Percentiles rank a stretch among this genome's conserved stretches.
Evolutionary conservation across 2,797 vertebrate genomes (phyloP).

Genomic region (Leptatherina wallacei): DNA sequence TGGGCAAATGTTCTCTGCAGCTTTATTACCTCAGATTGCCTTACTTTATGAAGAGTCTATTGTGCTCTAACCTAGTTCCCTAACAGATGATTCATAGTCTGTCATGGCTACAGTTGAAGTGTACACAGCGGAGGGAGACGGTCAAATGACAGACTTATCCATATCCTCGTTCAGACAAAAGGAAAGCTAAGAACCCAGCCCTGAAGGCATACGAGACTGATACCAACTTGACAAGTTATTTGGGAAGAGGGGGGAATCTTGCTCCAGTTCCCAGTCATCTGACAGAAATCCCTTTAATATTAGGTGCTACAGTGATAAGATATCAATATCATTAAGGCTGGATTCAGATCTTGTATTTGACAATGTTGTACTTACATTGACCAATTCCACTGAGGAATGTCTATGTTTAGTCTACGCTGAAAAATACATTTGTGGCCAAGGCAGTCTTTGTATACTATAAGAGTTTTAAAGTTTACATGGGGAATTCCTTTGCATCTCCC

Average conservation of each 20-base stretch:
- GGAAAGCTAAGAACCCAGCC: constrained; percentile 72
- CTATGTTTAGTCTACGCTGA: constrained; percentile 49
- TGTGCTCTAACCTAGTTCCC: constrained; percentile 78
- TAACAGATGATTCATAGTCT: constrained; percentile 75
- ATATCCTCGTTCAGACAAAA: constrained; percentile 71
- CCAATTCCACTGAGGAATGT: constrained; percentile 48
- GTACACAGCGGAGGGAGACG: constrained; percentile 66
- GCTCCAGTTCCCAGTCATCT: constrained; percentile 37
- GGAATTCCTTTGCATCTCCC: not conserved
- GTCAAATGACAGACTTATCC: constrained; percentile 76
- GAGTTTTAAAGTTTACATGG: constrained; percentile 11
- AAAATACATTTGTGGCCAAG: constrained; percentile 20
- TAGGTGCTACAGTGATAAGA: constrained; percentile 58
- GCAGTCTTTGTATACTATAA: constrained; percentile 13
- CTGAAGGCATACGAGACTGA: constrained; percentile 54
- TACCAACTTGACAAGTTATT: constrained; percentile 61
- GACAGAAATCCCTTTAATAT: constrained; percentile 65
- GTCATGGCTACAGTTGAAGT: constrained; percentile 67
- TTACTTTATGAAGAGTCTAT: constrained; percentile 73
- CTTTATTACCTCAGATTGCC: constrained; percentile 52
- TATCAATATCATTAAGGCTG: constrained; percentile 57
- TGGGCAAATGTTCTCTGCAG: constrained; percentile 17
- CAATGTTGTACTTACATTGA: constrained; percentile 47
- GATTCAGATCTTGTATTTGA: constrained; percentile 64
- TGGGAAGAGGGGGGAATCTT: not conserved